Evolutionary conservation across 2,888 invertebrate species (phyloP), one percentile per base, ranked within the genome.

Genomic region (Chelonus formosanus): DNA sequence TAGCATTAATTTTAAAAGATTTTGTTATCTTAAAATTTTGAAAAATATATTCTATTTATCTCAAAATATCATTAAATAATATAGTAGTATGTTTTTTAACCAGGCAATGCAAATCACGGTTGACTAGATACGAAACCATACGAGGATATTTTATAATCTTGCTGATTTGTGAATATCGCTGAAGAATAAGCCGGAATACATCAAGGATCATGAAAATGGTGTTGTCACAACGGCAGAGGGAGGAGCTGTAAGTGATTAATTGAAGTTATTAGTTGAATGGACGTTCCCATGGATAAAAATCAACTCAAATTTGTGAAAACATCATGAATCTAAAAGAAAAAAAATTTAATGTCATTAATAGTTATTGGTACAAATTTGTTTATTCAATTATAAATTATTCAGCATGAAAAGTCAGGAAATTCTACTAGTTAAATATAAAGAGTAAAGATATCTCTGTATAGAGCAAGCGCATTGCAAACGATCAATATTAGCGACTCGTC

Each of bases 171-270:
- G 59, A 53, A 20, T 58, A 71, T 75, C 75, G 71, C 73, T 74
- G 74, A 78, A 74, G 77, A 79, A 79, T 77, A 75, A 78, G 76
- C 77, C 74, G 77, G 74, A 74, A 78, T 71, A 79, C 67, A 80
- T 75, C 87, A 82, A 88, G 86, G 89, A 91, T 89, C 87, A 95
- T 95, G 96, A 96, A 95, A 95, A 98, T 98, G 97, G 97, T 97
- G 90, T 91, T 98, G 90, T 97, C 97, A 88, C 97, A 97, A 91
- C 95, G 97, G 90, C 97, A 98, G 92, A 94, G 96, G 90, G 98
- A 98, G 91, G 97, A 98, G 93, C 92, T 98, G 98, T 97, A 88
- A 96, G 97, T 95, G 67, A 36, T 34, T 7, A 35, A 48, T 3
- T 20, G 20, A 20, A 20, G 20, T 20, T 20, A 20, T 20, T 20